Evolutionary conservation across 2,797 vertebrate species (phyloP).

Genomic region (Artibeus lituratus): DNA sequence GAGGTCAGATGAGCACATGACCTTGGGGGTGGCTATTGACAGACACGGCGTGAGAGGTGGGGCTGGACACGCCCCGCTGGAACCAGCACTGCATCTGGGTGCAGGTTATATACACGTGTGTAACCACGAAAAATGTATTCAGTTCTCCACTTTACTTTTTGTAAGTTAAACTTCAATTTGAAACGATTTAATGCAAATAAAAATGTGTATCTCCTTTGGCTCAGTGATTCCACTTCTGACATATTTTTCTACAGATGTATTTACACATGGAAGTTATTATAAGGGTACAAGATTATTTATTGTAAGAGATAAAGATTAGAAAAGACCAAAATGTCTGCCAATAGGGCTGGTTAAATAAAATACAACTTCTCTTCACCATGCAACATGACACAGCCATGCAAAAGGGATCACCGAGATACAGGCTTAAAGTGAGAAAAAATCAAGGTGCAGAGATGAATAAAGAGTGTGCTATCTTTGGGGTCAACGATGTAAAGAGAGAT

Average conservation of each 20-base stretch:
- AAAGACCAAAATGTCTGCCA: neutral
- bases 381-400: neutral
- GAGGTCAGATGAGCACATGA: neutral
- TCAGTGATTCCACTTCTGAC: neutral
- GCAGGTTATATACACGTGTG: neutral
- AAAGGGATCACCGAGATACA: neutral
- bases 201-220: neutral
- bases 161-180: neutral
- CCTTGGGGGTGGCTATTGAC: neutral
- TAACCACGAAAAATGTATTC: neutral
- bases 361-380: neutral
- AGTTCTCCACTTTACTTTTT: neutral
- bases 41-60: neutral
- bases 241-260: neutral
- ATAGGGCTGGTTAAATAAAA: neutral
- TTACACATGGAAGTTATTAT: neutral
- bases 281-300: neutral
- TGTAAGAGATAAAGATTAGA: neutral
- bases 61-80: fast-evolving
- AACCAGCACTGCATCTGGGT: neutral
- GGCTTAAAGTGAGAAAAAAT: neutral
- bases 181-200: neutral
- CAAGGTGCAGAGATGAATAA: neutral
- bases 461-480: neutral
- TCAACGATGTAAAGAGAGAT: neutral